Base-by-base conservation (phyloP, 1,140 invertebrate species). In the Cheumatopsyche charites region DNA sequence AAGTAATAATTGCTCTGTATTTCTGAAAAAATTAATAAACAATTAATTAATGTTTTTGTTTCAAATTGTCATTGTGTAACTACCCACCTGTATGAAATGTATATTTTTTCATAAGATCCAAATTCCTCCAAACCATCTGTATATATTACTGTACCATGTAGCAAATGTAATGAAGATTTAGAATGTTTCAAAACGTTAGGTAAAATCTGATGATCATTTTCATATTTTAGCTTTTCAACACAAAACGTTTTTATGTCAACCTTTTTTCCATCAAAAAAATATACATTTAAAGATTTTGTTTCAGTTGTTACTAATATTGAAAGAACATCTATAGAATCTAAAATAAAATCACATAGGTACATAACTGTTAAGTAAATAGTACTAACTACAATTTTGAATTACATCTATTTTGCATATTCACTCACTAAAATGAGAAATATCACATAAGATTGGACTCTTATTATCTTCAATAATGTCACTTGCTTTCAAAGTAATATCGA, bases 1-100 rank as follows among this genome's bases (percentile, higher is more conserved):
- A 43, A 74, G 26, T 3, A 72, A 62, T 17, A 72, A 26, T 65
- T 74, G 73, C 25, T 42, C 45, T 41, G 66, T 49, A 29, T 49
- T 29, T 73, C 71, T 73, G 67, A 36, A 72, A 73, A 42, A 19
- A 29, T 7, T 7, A 15, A 15, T 36, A 62, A 36, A 36, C 13
- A 29, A 36, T 62, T 62, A 36, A 36, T 62, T 3, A 47, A 47
- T 47, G 13, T 47, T 3, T 13, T 47, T 55, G 5, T 55, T 21
- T 55, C 49, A 23, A 55, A 15, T 19, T 23, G 3, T 55, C 12
- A 25, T 58, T 25, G 11, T 25, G 7, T 21, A 58, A 25, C 12
- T 55, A 55, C 13, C 36, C 62, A 70, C 72, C 26, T 70, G 19
- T 47, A 26, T 29, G 65, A 63, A 0, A 73, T 21, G 13, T 45